A percentile compares a stretch with the other conserved stretches of the same genome.
phyloP scores from a whole-genome alignment of 2,113 vertebrate species.

The Hyla sarda region DNA sequence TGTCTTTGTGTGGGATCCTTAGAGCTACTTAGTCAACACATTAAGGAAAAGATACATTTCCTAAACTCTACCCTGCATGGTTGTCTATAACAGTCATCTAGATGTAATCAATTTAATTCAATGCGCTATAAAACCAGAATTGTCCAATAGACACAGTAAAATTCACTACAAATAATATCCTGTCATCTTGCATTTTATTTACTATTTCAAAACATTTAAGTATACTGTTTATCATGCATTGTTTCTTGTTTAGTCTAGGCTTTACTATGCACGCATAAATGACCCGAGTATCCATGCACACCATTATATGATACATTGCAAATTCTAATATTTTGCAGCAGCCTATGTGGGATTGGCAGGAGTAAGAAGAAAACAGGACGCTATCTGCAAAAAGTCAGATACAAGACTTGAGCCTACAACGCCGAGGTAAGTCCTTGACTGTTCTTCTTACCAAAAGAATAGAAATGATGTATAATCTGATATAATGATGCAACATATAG shows the following conservation, averaged over 20 bases:
- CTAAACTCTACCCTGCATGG: background rate
- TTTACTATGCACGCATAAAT: background rate
- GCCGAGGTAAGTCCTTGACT: constrained; percentile 1
- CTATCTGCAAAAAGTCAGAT: constrained; percentile 39
- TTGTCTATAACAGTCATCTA: background rate
- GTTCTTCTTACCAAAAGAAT: background rate
- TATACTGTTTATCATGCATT: background rate
- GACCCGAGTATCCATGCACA: background rate
- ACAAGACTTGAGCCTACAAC: constrained; percentile 30
- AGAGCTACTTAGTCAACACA: constrained; percentile 69
- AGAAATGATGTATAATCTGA: background rate
- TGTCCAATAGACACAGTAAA: background rate
- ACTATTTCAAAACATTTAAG: background rate
- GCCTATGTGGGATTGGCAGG: constrained; percentile 23
- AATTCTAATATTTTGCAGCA: constrained; percentile 21
- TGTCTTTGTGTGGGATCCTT: constrained; percentile 81
- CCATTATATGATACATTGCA: background rate
- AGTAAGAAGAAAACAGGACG: constrained; percentile 9
- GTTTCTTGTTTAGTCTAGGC: background rate
- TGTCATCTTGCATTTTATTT: background rate
- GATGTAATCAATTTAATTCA: background rate
- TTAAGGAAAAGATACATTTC: constrained; percentile 57
- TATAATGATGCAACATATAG: background rate
- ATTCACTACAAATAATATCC: too few relatives aligned
- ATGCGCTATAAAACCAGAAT: background rate